Conservation (phyloP, 2,797 vertebrate species). For the Gephyroberyx darwinii region DNA sequence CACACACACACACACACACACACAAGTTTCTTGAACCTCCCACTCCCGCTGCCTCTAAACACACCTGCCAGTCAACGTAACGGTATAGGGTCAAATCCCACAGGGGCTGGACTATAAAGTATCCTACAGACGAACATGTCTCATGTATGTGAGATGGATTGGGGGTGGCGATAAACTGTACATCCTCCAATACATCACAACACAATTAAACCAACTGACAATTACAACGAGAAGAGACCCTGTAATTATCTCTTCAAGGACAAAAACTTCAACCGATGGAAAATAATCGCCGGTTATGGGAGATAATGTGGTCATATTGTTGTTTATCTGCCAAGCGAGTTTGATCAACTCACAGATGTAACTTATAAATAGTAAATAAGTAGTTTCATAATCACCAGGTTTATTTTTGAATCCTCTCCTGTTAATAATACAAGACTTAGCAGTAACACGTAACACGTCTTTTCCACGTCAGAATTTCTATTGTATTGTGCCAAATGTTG, state of each 20-base stretch:
- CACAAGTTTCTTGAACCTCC: conserved; percentile 50
- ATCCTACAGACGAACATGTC: conserved; percentile 44
- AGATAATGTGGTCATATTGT: conserved; percentile 49
- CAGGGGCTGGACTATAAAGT: conserved; percentile 31
- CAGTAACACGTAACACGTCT: neutral
- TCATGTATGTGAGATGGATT: conserved; percentile 34
- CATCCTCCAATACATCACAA: conserved; percentile 64
- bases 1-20: neutral
- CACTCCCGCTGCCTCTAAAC: conserved; percentile 42
- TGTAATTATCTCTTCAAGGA: conserved; percentile 66
- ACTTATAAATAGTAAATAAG: conserved; percentile 58
- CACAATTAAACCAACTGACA: conserved; percentile 71
- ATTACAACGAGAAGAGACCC: conserved; percentile 63
- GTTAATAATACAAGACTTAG: neutral
- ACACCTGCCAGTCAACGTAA: conserved; percentile 65
- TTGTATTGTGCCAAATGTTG: too few species aligned
- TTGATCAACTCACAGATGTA: conserved; percentile 48
- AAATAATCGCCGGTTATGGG: conserved; percentile 62
- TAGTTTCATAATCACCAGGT: conserved; percentile 9
- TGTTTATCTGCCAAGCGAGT: conserved; percentile 58
- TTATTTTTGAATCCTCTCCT: neutral
- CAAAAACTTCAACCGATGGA: conserved; percentile 60
- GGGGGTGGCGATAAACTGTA: conserved; percentile 50
- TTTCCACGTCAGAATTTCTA: too few species aligned
- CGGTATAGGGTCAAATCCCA: conserved; percentile 65